Evolutionary conservation across 2,797 vertebrate genomes (phyloP).

Genomic region (Brotogeris chrysoptera): DNA sequence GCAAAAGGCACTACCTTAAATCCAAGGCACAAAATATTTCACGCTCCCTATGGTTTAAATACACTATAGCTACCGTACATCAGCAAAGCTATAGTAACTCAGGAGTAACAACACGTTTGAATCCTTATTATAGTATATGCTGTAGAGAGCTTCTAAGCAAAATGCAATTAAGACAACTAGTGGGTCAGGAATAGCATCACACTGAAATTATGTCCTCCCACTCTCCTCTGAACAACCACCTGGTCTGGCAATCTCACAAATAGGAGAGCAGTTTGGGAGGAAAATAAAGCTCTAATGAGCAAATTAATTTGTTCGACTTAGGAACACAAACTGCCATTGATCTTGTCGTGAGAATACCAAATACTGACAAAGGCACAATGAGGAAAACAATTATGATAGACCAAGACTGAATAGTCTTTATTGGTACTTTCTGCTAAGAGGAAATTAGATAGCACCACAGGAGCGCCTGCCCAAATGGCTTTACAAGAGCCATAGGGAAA

Average conservation of each 20-base stretch:
- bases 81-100: neutral
- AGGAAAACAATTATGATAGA: neutral
- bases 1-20: neutral
- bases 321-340: neutral
- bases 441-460: slow-evolving; percentile 27
- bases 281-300: neutral
- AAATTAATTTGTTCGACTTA: neutral
- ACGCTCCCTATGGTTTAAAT: neutral
- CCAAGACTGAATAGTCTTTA: neutral
- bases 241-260: neutral
- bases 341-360: neutral
- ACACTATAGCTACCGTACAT: neutral
- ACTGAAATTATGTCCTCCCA: neutral
- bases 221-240: neutral
- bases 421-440: neutral
- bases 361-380: fast-evolving
- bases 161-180: neutral
- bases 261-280: neutral
- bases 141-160: neutral
- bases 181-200: neutral
- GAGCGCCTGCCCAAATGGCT: slow-evolving; percentile 14
- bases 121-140: neutral
- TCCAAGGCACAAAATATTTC: neutral
- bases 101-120: neutral
- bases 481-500: slow-evolving; percentile 27